phyloP scores from a whole-genome alignment of 2,797 vertebrate species.

The Emys orbicularis region DNA sequence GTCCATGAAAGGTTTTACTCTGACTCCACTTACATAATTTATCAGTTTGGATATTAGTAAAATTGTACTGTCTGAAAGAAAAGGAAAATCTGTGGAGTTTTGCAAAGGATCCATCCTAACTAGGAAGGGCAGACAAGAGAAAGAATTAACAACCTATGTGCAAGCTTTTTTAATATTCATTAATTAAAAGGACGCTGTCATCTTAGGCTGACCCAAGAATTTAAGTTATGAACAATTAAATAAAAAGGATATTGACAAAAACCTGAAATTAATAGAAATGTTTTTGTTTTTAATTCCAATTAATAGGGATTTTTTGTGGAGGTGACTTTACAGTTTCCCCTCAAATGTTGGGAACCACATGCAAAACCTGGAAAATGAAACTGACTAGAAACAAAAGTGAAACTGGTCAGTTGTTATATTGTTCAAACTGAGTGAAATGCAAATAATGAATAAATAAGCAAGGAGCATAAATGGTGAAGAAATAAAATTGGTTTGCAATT shows the following conservation, averaged over 20 bases:
- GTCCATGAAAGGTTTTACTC: background rate
- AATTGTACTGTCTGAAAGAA: background rate
- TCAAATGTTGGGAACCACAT: background rate
- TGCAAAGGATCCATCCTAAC: background rate
- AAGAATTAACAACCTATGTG: background rate
- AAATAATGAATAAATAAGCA: slow-evolving; percentile 31
- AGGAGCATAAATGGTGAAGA: slow-evolving; percentile 46
- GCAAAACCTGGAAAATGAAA: background rate
- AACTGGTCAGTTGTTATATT: background rate
- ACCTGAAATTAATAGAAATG: background rate
- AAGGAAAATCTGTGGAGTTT: slow-evolving; percentile 16
- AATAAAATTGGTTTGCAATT: background rate
- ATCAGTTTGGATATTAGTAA: slow-evolving; percentile 36
- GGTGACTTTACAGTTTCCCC: background rate
- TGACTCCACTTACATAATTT: slow-evolving; percentile 15
- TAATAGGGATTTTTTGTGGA: background rate
- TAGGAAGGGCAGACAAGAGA: background rate
- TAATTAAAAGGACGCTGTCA: background rate
- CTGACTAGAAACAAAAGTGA: background rate
- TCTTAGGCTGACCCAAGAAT: background rate
- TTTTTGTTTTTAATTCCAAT: background rate
- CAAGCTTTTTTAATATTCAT: background rate
- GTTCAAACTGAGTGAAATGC: background rate
- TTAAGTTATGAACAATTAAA: background rate
- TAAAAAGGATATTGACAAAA: background rate